Evolutionary conservation across 2,797 vertebrate genomes (phyloP), one percentile per base, ranked within the genome.

Genomic region (Helarctos malayanus): DNA sequence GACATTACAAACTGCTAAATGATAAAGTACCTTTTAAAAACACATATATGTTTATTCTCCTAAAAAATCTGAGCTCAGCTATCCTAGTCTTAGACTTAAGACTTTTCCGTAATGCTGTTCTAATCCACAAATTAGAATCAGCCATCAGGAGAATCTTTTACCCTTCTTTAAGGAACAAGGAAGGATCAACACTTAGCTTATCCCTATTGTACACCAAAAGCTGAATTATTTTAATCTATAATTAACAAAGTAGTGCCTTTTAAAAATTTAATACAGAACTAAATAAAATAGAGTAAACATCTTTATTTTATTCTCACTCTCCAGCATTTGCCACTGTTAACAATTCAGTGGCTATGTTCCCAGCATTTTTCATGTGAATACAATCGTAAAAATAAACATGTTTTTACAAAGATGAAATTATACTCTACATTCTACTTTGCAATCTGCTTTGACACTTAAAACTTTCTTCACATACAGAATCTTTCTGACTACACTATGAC

Each of bases 371-470:
- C 38, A 79, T 15, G 3, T 86, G 27, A 82, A 38, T 84, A 63
- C 2, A 54, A 88, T 73, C 56, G 38, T 84, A 83, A 90, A 97
- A 96, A 79, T 93, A 89, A 86, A 71, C n/a, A 45, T 52, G 59
- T 25, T 84, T 68, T 89, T 82, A 82, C 41, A 92, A 95, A 65
- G 23, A 56, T 75, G 7, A 52, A 45, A 61, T 61, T 87, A 47
- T 63, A 41, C 16, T 52, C 32, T 29, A 47, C 21, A 75, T 86
- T 27, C 23, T 56, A 59, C 45, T 80, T 91, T 84, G 18, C 7
- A 79, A 83, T 47, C 57, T 96, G 57, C 56, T 81, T 92, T 91
- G 35, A 59, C 68, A 87, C 38, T 86, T 97, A 68, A 69, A 71
- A 78, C 3, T 85, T 35, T 57, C 57, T 89, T 93, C 85, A 71